These are phyloP conservation scores for Chymomyza procnemis DNA, from an alignment of 2,888 invertebrate species.

Conservation along the genomic window DNA sequence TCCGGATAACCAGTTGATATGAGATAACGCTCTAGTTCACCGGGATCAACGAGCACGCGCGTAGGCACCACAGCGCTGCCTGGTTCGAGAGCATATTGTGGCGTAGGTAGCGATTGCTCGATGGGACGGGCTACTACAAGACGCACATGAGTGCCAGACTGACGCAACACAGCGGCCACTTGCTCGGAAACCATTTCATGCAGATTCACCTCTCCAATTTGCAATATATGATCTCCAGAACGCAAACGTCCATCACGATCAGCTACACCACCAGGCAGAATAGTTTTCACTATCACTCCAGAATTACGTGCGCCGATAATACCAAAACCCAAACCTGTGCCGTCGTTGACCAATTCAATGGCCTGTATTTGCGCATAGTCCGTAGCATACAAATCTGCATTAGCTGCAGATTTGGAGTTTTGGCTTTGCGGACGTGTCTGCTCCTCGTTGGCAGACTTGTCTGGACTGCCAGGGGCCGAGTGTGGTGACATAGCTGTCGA, in stretches of 20 bases:
- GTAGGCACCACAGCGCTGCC: slow-evolving; percentile 83
- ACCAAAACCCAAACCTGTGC: slow-evolving; percentile 98
- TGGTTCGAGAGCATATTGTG: slow-evolving; percentile 79
- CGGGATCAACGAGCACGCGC: slow-evolving; percentile 90
- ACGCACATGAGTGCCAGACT: slow-evolving; percentile 96
- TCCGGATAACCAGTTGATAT: slow-evolving; percentile 90
- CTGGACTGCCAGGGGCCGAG: slow-evolving; percentile 80
- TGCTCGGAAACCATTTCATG: slow-evolving; percentile 99
- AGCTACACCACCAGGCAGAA: slow-evolving; percentile 97
- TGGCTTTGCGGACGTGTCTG: slow-evolving; percentile 82
- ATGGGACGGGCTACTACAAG: slow-evolving; percentile 95
- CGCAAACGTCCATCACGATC: slow-evolving; percentile 97
- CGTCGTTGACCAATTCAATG: slow-evolving; percentile 98
- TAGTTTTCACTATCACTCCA: slow-evolving; percentile 99
- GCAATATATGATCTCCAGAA: slow-evolving; percentile 98
- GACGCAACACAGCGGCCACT: slow-evolving; percentile 95
- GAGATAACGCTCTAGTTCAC: slow-evolving; percentile 90
- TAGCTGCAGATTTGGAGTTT: slow-evolving; percentile 81
- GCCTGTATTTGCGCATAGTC: slow-evolving; percentile 99
- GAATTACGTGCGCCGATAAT: slow-evolving; percentile 98
- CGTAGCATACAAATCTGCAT: slow-evolving; percentile 87
- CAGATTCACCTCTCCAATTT: slow-evolving; percentile 92
- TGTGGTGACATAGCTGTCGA: slow-evolving; percentile 86
- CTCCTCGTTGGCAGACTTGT: slow-evolving; percentile 80
- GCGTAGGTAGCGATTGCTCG: slow-evolving; percentile 83